Conservation (phyloP, 2,888 invertebrate genomes). For the Carabus problematicus region DNA sequence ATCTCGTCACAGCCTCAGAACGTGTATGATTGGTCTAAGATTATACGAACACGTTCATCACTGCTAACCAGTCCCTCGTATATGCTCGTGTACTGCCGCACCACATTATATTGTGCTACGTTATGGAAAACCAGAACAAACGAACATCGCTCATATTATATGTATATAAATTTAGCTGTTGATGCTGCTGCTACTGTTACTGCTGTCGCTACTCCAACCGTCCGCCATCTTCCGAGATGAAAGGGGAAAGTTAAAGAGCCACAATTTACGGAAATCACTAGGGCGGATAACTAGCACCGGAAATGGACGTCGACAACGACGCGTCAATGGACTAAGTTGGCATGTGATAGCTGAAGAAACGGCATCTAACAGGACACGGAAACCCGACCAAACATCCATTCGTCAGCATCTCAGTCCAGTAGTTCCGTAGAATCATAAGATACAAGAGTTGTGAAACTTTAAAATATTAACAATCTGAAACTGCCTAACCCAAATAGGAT, state of each 20-base stretch:
- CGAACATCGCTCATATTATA: too few species aligned
- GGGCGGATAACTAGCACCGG: slow-evolving; percentile 36
- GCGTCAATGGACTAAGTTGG: slow-evolving; percentile 18
- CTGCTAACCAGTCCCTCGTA: slow-evolving; percentile 21
- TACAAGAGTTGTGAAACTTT: slow-evolving; percentile 2
- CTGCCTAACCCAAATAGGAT: too few species aligned
- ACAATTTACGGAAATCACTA: slow-evolving; percentile 35
- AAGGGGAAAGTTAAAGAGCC: slow-evolving; percentile 6
- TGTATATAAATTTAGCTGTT: too few species aligned
- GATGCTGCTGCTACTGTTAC: too few species aligned
- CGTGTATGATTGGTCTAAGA: slow-evolving; percentile 36
- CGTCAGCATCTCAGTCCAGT: slow-evolving; percentile 5
- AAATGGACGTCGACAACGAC: slow-evolving; percentile 28
- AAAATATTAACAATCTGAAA: background rate
- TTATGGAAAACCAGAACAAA: too few species aligned
- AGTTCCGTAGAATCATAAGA: background rate
- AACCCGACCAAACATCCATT: slow-evolving; percentile 9
- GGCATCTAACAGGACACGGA: background rate
- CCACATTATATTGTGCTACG: background rate
- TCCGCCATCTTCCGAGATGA: background rate
- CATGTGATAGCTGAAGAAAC: slow-evolving; percentile 10
- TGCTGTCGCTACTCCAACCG: background rate
- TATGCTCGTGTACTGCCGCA: slow-evolving; percentile 1
- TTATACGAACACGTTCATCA: slow-evolving; percentile 29
- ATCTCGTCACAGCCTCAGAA: slow-evolving; percentile 16